Base-by-base conservation (phyloP, 1,140 invertebrate genomes). In the Lepidurus couesii region DNA sequence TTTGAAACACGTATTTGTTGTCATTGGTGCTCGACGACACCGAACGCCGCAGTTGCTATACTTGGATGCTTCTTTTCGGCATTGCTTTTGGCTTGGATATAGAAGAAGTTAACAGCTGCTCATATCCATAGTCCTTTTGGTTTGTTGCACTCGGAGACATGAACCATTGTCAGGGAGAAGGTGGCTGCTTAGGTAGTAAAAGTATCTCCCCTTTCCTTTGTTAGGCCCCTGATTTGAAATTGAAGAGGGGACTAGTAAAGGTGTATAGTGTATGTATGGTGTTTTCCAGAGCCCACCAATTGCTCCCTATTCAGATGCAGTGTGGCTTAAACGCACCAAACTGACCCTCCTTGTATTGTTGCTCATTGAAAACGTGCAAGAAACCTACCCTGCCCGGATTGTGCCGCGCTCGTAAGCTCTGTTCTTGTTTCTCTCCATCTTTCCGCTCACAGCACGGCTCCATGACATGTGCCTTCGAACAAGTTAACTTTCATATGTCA, bases 401-500 rank as follows among this genome's bases (percentile, higher is more conserved):
- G 21, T 65, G 53, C 34, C 34, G 53, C 16, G 53, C 53, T 65
- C 53, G 53, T 21, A 21, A 65, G 8, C 16, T 65, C 53, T 65
- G 21, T 21, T 65, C 21, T 65, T 65, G 53, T 65, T 4, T 65
- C 53, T 65, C 53, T 65, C 53, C 16, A 13, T 65, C 53, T 21
- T 65, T 65, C 21, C 53, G 21, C 53, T 65, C 53, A 65, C 53
- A 65, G 53, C 21, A 65, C 21, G 53, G 53, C n/a, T 65, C 53
- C 53, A 65, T 65, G 53, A 65, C 53, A 65, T 65, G 53, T 65
- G 53, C 16, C 53, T 65, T 65, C 34, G 53, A 65, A 65, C 53
- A 65, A 65, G 53, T 65, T 65, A 65, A 65, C 53, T 65, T 65
- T 65, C 53, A 16, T 65, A 65, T 65, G 53, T 65, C 53, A 21